Evolutionary conservation across 1,140 invertebrate species (phyloP).

Genomic region (Lepidurus apus): DNA sequence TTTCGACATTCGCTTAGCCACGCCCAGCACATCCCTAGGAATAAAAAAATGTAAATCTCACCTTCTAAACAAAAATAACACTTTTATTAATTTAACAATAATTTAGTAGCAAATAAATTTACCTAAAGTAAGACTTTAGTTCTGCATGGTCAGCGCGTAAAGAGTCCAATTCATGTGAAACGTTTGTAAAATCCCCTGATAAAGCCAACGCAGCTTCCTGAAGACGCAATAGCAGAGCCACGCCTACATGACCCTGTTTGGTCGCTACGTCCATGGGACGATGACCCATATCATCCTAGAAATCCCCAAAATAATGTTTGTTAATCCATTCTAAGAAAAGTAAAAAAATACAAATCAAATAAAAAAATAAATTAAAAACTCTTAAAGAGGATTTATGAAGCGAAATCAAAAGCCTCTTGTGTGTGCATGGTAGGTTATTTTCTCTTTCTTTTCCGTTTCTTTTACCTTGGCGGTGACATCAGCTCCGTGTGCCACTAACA

Average conservation of each 20-base stretch:
- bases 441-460: slow-evolving; percentile 20
- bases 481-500: slow-evolving; percentile 40
- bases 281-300: slow-evolving; percentile 37
- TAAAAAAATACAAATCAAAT: background rate
- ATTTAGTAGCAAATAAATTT: background rate
- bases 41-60: background rate
- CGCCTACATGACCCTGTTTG: slow-evolving; percentile 35
- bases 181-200: slow-evolving; percentile 33
- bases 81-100: background rate
- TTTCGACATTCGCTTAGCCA: slow-evolving; percentile 40
- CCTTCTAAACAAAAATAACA: background rate
- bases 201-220: slow-evolving; percentile 35
- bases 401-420: background rate
- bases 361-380: slow-evolving; percentile 25
- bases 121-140: slow-evolving; percentile 38
- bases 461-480: slow-evolving; percentile 40
- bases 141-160: slow-evolving; percentile 35
- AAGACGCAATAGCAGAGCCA: slow-evolving; percentile 34
- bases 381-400: background rate
- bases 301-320: slow-evolving; percentile 30
- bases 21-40: slow-evolving; percentile 40
- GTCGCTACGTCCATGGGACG: slow-evolving; percentile 37
- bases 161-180: slow-evolving; percentile 32
- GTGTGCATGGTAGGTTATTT: background rate
- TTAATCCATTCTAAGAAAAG: slow-evolving; percentile 23